Evolutionary conservation across 1,140 invertebrate species (phyloP).

Genomic region (Leptinotarsa defecta): DNA sequence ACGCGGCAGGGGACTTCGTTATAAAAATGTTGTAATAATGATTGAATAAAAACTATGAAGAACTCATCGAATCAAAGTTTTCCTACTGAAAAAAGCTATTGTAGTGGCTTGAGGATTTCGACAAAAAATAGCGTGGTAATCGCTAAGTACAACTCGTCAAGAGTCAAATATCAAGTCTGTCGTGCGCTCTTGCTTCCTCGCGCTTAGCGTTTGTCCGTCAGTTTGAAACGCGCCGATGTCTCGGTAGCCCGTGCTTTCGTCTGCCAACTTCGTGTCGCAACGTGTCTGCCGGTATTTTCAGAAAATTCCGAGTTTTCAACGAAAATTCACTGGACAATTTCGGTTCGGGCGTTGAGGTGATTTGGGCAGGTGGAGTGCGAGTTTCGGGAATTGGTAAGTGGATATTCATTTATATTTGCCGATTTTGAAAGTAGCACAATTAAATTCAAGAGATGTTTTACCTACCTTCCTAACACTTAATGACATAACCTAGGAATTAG

Average conservation of each 20-base stretch:
- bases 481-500: neutral
- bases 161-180: neutral
- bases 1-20: too few species aligned
- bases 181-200: neutral
- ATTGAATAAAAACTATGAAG: too few species aligned
- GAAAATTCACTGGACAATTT: neutral
- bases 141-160: neutral
- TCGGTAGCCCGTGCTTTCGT: neutral
- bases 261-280: constrained; percentile 1
- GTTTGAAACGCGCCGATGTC: constrained; percentile 12
- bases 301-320: neutral
- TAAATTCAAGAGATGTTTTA: neutral
- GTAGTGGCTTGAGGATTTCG: neutral
- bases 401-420: neutral
- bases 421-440: neutral
- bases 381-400: neutral
- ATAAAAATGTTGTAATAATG: too few species aligned
- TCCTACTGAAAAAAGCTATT: too few species aligned
- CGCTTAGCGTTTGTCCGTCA: constrained; percentile 9
- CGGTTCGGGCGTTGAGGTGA: neutral
- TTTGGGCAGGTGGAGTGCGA: neutral
- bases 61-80: too few species aligned
- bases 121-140: neutral
- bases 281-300: constrained; percentile 5
- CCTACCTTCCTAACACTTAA: neutral